Evolutionary conservation across 2,888 invertebrate species (phyloP).

Genomic region (Torymus auratus): DNA sequence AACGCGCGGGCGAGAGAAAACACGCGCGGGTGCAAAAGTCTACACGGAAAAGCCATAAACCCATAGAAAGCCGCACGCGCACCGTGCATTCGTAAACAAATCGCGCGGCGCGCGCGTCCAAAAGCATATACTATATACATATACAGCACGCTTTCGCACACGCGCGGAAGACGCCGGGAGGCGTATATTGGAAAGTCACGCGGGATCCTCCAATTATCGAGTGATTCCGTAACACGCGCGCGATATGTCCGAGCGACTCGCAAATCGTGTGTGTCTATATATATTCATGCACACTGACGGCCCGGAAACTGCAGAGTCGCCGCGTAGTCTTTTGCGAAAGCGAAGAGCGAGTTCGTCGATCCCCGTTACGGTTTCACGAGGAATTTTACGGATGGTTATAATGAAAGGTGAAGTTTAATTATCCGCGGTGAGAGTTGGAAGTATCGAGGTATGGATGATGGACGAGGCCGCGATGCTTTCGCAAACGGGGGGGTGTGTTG

Average conservation of each 20-base stretch:
- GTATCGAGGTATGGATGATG: no score
- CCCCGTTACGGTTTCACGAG: background rate
- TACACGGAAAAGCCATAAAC: constrained; percentile 14
- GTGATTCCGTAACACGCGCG: constrained; percentile 10
- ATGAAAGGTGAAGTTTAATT: no score
- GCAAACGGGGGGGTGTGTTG: no score
- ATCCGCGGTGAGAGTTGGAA: no score
- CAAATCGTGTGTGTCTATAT: constrained; percentile 2
- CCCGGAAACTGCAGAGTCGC: no score
- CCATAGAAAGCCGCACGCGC: constrained; percentile 7
- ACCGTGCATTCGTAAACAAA: background rate
- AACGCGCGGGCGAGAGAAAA: background rate
- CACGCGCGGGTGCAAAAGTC: background rate
- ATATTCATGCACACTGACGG: no score
- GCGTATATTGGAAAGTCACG: constrained; percentile 20
- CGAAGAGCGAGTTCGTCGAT: background rate
- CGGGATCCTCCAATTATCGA: constrained; percentile 16
- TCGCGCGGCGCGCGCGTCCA: background rate
- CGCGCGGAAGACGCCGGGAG: no score
- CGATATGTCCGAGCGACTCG: background rate
- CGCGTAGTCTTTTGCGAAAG: constrained; percentile 7
- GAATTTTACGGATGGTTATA: no score
- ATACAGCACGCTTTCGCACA: no score
- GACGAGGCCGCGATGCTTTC: no score
- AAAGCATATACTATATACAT: no score